Percentiles rank a stretch among this genome's conserved stretches.
phyloP scores from a whole-genome alignment of 1,140 invertebrate species.

The Thalassaphorura encarpata region DNA sequence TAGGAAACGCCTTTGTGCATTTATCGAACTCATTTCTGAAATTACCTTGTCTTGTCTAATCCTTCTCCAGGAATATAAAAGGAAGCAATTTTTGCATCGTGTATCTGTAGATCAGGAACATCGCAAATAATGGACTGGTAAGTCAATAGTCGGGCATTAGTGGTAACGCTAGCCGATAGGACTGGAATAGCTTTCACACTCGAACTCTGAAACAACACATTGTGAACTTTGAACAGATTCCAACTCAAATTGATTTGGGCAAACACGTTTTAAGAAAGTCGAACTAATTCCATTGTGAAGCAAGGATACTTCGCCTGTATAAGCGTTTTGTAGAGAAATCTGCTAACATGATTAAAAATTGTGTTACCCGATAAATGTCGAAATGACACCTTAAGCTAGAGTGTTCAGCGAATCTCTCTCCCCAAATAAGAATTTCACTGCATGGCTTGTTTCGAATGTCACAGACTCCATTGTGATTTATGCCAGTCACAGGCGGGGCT shows the following conservation, averaged over 20 bases:
- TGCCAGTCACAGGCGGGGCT: constrained; percentile 13
- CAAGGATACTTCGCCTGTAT: no score
- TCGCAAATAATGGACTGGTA: constrained; percentile 31
- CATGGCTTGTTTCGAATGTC: constrained; percentile 30
- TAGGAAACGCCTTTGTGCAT: no score
- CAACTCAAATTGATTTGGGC: no score
- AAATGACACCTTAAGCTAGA: constrained; percentile 29
- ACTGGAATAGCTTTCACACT: constrained; percentile 20
- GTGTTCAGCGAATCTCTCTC: constrained; percentile 24
- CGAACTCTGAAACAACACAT: constrained; percentile 10
- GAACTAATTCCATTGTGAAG: no score
- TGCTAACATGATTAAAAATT: no score
- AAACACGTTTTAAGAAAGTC: no score
- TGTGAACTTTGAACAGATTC: no score
- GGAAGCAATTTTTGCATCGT: constrained; percentile 30
- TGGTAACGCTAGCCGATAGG: constrained; percentile 13
- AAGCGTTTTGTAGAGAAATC: no score
- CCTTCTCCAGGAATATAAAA: constrained; percentile 33
- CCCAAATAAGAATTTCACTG: constrained; percentile 31
- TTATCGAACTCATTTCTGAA: no score
- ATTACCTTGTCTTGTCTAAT: constrained; percentile 30
- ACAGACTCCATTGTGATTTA: constrained; percentile 22
- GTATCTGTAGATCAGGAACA: constrained; percentile 29
- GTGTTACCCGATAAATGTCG: constrained; percentile 27
- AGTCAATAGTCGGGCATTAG: constrained; percentile 24